These are phyloP conservation scores for Erpobdella octoculata DNA, from an alignment of 2,888 invertebrate genomes.

Conservation along the genomic window DNA sequence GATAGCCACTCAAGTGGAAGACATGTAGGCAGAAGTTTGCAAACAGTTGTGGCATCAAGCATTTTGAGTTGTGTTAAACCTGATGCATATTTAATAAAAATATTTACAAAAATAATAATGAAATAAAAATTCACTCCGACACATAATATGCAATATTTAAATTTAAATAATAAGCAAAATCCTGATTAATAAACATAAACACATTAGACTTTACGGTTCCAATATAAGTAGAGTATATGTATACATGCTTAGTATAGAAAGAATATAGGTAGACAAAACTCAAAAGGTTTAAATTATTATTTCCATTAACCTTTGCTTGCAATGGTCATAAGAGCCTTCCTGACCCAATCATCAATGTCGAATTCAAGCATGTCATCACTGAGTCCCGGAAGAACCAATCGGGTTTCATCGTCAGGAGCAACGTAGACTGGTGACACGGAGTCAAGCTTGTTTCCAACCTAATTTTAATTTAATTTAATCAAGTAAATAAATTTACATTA, in stretches of 20 bases:
- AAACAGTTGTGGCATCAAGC: constrained; percentile 28
- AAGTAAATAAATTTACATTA: too few species aligned
- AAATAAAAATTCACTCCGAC: not conserved
- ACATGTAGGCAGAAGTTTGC: constrained; percentile 33
- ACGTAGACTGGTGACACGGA: constrained; percentile 30
- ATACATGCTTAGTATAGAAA: too few species aligned
- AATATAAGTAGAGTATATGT: too few species aligned
- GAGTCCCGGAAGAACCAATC: constrained; percentile 32
- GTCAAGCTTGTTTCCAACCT: too few species aligned
- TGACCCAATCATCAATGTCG: constrained; percentile 36
- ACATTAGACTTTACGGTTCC: not conserved
- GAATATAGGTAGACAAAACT: too few species aligned
- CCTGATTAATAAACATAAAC: not conserved
- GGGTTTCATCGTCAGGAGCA: constrained; percentile 23
- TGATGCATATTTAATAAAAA: not conserved
- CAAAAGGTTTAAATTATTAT: too few species aligned
- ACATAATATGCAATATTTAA: not conserved
- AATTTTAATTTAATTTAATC: too few species aligned
- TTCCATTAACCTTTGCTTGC: constrained; percentile 29
- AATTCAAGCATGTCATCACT: constrained; percentile 36
- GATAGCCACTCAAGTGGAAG: constrained; percentile 36
- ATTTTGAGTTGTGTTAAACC: constrained; percentile 37
- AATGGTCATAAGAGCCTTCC: constrained; percentile 19
- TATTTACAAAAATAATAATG: not conserved
- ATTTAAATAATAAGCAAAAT: not conserved